These are phyloP conservation scores for Ephestia elutella DNA, from an alignment of 1,140 invertebrate species.

Conservation along the genomic window DNA sequence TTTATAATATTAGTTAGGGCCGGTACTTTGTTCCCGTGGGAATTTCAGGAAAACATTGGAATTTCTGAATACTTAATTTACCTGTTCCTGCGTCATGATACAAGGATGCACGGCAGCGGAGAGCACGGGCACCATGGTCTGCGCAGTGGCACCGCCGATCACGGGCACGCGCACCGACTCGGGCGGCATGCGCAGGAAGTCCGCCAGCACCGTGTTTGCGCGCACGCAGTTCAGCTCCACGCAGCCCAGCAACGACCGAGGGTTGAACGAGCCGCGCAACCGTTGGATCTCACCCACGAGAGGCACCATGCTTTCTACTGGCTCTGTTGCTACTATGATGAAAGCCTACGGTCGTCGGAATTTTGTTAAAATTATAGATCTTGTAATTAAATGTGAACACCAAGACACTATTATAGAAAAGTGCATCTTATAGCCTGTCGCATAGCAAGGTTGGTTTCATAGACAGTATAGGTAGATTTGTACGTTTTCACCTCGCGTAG, in stretches of 20 bases:
- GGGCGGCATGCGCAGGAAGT: slow-evolving; percentile 76
- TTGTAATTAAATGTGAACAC: no score
- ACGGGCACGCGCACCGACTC: slow-evolving; percentile 84
- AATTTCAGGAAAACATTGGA: no score
- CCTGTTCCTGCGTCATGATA: slow-evolving; percentile 56
- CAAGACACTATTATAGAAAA: no score
- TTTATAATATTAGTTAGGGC: no score
- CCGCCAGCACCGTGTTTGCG: slow-evolving; percentile 82
- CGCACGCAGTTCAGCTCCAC: slow-evolving; percentile 85
- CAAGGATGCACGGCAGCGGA: slow-evolving; percentile 79
- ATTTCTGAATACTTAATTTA: slow-evolving; percentile 17
- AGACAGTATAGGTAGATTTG: no score
- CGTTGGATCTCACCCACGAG: slow-evolving; percentile 76
- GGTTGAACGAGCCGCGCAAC: slow-evolving; percentile 78
- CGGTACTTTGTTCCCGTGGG: no score
- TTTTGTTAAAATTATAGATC: neutral
- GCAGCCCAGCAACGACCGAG: slow-evolving; percentile 84
- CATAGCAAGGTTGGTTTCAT: no score
- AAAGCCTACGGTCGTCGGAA: slow-evolving; percentile 63
- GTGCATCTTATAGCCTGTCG: no score
- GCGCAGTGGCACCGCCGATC: slow-evolving; percentile 86
- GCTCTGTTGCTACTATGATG: slow-evolving; percentile 75
- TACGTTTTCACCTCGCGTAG: neutral
- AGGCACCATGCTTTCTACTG: slow-evolving; percentile 77
- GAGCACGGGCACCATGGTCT: slow-evolving; percentile 87